These are phyloP conservation scores for Zaprionus lachaisei DNA, from an alignment of 1,140 invertebrate species.

Conservation along the genomic window DNA sequence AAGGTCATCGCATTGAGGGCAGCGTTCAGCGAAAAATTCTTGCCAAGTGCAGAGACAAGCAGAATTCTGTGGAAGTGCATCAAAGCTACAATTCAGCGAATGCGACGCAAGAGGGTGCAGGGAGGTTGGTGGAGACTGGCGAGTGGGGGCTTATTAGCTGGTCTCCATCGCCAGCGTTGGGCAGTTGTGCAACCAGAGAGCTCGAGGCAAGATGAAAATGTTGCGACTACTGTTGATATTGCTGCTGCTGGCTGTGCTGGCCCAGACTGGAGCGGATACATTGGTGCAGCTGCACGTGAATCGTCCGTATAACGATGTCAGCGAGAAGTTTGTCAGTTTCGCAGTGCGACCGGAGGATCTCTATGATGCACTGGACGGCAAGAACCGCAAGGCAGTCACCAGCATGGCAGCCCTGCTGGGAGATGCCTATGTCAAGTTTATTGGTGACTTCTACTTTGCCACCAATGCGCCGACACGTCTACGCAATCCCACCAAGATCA, in stretches of 20 bases:
- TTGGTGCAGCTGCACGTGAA: constrained; percentile 78
- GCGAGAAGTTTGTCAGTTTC: constrained; percentile 81
- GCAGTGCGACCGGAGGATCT: constrained; percentile 73
- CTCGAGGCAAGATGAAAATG: constrained; percentile 54
- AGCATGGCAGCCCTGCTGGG: constrained; percentile 71
- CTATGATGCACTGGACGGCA: constrained; percentile 73
- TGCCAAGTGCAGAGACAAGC: constrained; percentile 59
- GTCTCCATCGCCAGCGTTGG: constrained; percentile 13
- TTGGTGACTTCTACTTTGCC: constrained; percentile 73
- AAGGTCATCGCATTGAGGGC: constrained; percentile 77
- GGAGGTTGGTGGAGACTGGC: not conserved
- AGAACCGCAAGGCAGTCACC: constrained; percentile 65
- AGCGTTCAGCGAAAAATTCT: constrained; percentile 75
- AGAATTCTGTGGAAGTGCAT: constrained; percentile 46
- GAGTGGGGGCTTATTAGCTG: constrained; percentile 56
- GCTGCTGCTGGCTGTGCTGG: constrained; percentile 33
- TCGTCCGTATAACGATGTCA: constrained; percentile 80
- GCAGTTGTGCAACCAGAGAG: constrained; percentile 59
- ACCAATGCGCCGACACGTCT: constrained; percentile 60
- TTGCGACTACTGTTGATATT: constrained; percentile 8
- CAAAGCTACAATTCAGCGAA: constrained; percentile 5
- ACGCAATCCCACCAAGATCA: constrained; percentile 77
- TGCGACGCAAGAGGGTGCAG: constrained; percentile 11
- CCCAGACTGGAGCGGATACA: constrained; percentile 54
- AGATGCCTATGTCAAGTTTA: constrained; percentile 72